Evolutionary conservation across 2,888 invertebrate genomes (phyloP).

Genomic region (Aspidiotus rigidus): DNA sequence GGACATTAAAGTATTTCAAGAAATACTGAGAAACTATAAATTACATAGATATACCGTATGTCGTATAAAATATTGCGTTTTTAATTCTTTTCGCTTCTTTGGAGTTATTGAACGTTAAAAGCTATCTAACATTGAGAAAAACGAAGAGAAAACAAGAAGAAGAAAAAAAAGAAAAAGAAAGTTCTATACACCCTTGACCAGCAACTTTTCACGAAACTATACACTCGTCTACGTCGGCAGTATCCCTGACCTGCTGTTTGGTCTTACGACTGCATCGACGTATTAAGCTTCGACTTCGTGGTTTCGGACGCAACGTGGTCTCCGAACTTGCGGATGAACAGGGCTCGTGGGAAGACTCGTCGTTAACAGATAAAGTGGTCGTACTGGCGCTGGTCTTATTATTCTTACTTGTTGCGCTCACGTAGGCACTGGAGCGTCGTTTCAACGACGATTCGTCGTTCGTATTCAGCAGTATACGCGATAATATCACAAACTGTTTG

Average conservation of each 20-base stretch:
- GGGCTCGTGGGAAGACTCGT: slow-evolving; percentile 22
- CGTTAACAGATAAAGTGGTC: slow-evolving; percentile 42
- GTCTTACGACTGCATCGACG: slow-evolving; percentile 69
- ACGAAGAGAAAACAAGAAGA: not conserved
- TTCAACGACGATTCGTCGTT: slow-evolving; percentile 49
- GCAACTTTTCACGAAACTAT: slow-evolving; percentile 53
- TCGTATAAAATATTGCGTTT: too few species aligned
- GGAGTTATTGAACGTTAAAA: too few species aligned
- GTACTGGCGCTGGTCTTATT: slow-evolving; percentile 40
- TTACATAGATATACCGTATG: too few species aligned
- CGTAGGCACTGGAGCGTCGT: slow-evolving; percentile 66
- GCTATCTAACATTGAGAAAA: not conserved
- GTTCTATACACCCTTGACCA: not conserved
- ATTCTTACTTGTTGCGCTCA: slow-evolving; percentile 36
- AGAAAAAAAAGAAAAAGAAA: not conserved
- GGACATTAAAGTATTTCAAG: too few species aligned
- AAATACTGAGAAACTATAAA: too few species aligned
- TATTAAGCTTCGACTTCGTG: slow-evolving; percentile 64
- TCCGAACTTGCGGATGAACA: slow-evolving; percentile 21
- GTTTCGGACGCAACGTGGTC: slow-evolving; percentile 47
- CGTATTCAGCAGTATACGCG: slow-evolving; percentile 58
- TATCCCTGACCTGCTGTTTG: slow-evolving; percentile 66
- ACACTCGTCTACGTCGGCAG: slow-evolving; percentile 53
- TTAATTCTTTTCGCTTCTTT: too few species aligned
- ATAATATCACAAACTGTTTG: slow-evolving; percentile 65